Evolutionary conservation across 2,797 vertebrate genomes (phyloP), one percentile per base, ranked within the genome.

Genomic region (Carduelis carduelis): DNA sequence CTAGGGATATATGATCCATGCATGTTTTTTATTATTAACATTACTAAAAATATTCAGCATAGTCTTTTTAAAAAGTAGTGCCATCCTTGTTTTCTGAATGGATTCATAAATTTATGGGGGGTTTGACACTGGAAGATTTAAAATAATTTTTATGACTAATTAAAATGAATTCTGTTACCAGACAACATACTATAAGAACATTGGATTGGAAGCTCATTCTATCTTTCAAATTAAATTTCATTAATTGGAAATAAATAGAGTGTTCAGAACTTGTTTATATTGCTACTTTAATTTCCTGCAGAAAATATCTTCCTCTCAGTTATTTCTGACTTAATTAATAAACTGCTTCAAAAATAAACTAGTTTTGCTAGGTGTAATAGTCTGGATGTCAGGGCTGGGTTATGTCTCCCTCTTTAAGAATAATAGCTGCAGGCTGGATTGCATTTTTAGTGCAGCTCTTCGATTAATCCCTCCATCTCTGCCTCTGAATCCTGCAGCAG

Each of bases 221-320:
- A 34, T 83, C 61, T 76, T 88, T 81, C 53, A 90, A 91, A 93
- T 93, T 75, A 75, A 83, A 90, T 93, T 90, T 86, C 60, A 80
- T 90, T 93, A 93, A 94, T 69, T 90, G 64, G 39, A 96, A 94
- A 90, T 49, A 95, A 95, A 92, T 66, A 52, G 83, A 83, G 26
- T 94, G 71, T 61, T 94, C 85, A 68, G 74, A 92, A 80, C n/a
- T 60, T 56, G 57, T 74, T 94, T 93, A 87, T n/a, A 20, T 50
- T 77, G 46, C 52, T 82, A 41, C 70, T 94, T 91, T 82, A 87
- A 91, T 97, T 93, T 95, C 74, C 56, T 59, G 53, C 46, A 56
- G 56, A 92, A 95, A 92, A 47, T 50, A 81, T 12, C 76, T 83
- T 79, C 50, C 35, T 57, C 59, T 43, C 26, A 91, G 63, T 92